These are phyloP conservation scores for Vulpes vulpes DNA, from an alignment of 2,113 vertebrate species.

Conservation along the genomic window DNA sequence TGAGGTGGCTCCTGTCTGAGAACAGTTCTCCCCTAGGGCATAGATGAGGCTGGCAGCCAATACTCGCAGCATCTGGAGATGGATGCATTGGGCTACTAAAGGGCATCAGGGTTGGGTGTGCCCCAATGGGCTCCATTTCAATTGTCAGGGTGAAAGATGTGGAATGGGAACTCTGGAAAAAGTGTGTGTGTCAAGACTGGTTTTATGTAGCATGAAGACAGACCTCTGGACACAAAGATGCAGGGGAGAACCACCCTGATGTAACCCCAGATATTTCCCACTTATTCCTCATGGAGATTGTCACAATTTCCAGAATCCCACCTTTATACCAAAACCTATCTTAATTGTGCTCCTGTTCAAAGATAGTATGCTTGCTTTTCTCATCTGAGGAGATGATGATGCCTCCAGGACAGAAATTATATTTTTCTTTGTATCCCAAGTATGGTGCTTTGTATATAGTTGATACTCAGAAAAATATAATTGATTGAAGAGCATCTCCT, in stretches of 20 bases:
- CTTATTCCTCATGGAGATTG: neutral
- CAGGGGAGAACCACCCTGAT: neutral
- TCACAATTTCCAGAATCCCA: neutral
- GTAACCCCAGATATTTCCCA: neutral
- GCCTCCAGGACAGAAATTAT: neutral
- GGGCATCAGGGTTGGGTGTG: too few species aligned
- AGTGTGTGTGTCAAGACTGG: neutral
- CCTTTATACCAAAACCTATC: neutral
- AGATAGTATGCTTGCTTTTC: neutral
- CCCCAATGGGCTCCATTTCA: rapidly evolving
- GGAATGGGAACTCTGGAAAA: neutral
- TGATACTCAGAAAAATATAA: neutral
- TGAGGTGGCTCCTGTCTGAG: neutral
- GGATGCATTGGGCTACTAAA: neutral
- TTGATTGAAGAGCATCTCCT: neutral
- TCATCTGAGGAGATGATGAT: neutral
- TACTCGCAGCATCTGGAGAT: neutral
- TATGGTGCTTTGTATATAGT: neutral
- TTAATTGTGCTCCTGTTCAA: neutral
- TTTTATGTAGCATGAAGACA: neutral
- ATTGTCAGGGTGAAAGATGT: neutral
- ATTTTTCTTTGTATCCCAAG: neutral
- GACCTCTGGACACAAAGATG: neutral
- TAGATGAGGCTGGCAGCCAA: neutral
- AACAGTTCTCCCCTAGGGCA: neutral